Conservation (phyloP, 2,113 vertebrate genomes). For the Atherinomorus stipes region DNA sequence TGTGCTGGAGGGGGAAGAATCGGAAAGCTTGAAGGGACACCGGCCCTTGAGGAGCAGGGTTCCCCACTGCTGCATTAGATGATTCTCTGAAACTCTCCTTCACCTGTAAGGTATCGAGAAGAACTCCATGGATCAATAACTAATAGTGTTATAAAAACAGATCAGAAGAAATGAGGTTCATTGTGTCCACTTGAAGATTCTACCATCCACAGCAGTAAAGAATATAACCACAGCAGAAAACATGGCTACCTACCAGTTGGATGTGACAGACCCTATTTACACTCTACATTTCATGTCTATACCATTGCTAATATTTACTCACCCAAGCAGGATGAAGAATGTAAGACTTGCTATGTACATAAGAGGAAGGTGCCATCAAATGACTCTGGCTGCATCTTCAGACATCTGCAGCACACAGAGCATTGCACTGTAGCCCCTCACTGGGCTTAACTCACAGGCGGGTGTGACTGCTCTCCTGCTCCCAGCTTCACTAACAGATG, state of each 20-base stretch:
- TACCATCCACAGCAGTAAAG: not conserved
- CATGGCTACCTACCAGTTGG: not conserved
- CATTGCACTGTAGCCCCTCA: slow-evolving; percentile 48
- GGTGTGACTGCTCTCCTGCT: slow-evolving; percentile 45
- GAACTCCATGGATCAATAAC: too few relatives aligned
- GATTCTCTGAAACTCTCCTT: too few relatives aligned
- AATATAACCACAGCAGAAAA: slow-evolving; percentile 3
- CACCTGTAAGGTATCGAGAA: too few relatives aligned
- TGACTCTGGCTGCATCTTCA: slow-evolving; percentile 37
- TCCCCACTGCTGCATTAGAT: too few relatives aligned
- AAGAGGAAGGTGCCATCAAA: slow-evolving; percentile 44
- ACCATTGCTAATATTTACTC: not conserved
- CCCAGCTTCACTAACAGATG: slow-evolving; percentile 67
- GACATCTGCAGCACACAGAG: slow-evolving; percentile 69
- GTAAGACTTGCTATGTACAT: slow-evolving; percentile 15
- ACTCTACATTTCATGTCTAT: not conserved
- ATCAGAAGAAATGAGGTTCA: too few relatives aligned
- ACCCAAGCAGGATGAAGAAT: slow-evolving; percentile 14
- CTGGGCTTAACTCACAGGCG: slow-evolving; percentile 33
- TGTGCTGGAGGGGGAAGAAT: too few relatives aligned
- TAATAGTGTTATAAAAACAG: too few relatives aligned
- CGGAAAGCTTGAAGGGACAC: too few relatives aligned
- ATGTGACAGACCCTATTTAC: not conserved
- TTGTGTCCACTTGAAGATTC: not conserved
- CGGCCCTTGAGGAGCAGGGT: too few relatives aligned